Percentiles rank a stretch among this genome's conserved stretches.
phyloP scores from a whole-genome alignment of 2,888 invertebrate genomes.

The Therioaphis trifolii region DNA sequence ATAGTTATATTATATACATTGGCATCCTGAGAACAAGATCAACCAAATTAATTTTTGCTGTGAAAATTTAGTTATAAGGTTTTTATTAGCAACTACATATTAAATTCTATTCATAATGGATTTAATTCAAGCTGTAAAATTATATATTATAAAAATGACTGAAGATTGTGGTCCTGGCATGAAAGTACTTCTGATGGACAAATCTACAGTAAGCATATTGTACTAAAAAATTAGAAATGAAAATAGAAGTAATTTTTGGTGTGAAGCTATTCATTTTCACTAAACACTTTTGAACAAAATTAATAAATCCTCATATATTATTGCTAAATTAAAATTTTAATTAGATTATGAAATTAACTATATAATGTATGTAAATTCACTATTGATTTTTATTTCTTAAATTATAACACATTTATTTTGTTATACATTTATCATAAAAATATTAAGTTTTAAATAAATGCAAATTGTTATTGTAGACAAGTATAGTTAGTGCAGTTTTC shows the following conservation, averaged over 20 bases:
- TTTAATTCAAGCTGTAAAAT: slow-evolving; percentile 89
- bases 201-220: slow-evolving; percentile 83
- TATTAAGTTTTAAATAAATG: background rate
- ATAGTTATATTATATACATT: too few species aligned
- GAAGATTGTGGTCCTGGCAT: slow-evolving; percentile 98
- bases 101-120: slow-evolving; percentile 78
- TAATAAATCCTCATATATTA: background rate
- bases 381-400: slow-evolving; percentile 13
- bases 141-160: slow-evolving; percentile 97
- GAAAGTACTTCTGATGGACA: slow-evolving; percentile 98
- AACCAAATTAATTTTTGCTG: too few species aligned
- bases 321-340: background rate
- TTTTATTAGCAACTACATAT: background rate
- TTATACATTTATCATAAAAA: background rate
- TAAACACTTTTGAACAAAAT: background rate
- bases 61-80: too few species aligned
- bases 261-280: background rate
- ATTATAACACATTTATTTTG: background rate
- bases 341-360: background rate
- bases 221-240: background rate
- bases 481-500: slow-evolving; percentile 96
- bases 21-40: too few species aligned
- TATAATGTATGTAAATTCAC: too few species aligned
- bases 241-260: background rate
- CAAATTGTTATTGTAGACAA: slow-evolving; percentile 77